Conservation (phyloP, 2,113 vertebrate species). For the rat (Rattus norvegicus) region DNA sequence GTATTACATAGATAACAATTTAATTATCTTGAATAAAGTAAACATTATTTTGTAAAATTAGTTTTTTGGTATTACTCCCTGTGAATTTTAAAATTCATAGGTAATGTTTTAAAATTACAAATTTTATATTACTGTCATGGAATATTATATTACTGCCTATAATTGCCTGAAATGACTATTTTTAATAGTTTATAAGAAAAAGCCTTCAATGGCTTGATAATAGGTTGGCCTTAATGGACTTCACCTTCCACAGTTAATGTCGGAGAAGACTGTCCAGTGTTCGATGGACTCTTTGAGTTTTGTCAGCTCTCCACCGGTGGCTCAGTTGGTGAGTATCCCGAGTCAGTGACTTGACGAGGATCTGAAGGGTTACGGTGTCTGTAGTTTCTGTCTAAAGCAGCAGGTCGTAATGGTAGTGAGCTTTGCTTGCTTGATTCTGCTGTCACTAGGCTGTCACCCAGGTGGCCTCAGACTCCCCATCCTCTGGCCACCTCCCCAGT, state of each 20-base stretch:
- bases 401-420: not conserved
- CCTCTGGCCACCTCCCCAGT: not conserved
- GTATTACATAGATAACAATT: not conserved
- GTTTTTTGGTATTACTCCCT: not conserved
- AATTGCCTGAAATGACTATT: not conserved
- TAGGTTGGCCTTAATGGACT: conserved; percentile 48
- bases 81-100: no score
- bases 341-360: not conserved
- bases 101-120: not conserved
- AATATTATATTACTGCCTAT: not conserved
- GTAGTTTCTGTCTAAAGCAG: not conserved
- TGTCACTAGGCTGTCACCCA: not conserved
- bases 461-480: no score
- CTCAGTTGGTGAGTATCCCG: conserved; percentile 88
- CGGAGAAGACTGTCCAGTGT: conserved; percentile 92
- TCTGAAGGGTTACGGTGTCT: not conserved
- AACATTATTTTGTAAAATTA: conserved; percentile 26
- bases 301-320: conserved; percentile 92
- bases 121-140: not conserved
- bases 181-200: conserved; percentile 47
- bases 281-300: conserved; percentile 92
- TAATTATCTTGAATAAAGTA: conserved; percentile 43
- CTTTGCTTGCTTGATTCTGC: not conserved
- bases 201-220: conserved; percentile 2
- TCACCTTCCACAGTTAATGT: conserved; percentile 88